phyloP scores from a whole-genome alignment of 2,888 invertebrate species.

The Eugnorisma glareosa region DNA sequence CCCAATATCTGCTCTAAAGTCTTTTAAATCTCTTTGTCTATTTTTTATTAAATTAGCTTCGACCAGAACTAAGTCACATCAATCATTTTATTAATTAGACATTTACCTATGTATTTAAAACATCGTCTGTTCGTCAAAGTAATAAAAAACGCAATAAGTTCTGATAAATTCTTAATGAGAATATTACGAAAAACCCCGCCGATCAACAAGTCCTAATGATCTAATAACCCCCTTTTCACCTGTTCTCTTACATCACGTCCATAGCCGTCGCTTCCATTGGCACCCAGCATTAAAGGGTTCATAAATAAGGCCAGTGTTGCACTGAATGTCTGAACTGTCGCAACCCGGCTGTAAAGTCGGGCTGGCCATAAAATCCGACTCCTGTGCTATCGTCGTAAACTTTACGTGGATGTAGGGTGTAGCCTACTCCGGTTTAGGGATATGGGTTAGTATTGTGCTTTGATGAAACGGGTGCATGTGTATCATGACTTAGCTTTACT shows the following conservation, averaged over 20 bases:
- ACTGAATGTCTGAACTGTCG: slow-evolving; percentile 41
- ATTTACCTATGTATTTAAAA: not conserved
- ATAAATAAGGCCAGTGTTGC: slow-evolving; percentile 51
- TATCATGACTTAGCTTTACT: not conserved
- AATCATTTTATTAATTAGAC: too few relatives aligned
- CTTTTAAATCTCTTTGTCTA: not conserved
- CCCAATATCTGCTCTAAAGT: not conserved
- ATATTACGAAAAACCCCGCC: not conserved
- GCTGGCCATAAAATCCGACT: slow-evolving; percentile 37
- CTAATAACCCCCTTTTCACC: slow-evolving; percentile 19
- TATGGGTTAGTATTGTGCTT: slow-evolving; percentile 52
- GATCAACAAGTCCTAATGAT: not conserved
- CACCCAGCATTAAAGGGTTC: slow-evolving; percentile 21
- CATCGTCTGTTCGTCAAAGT: not conserved
- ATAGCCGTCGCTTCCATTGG: slow-evolving; percentile 2
- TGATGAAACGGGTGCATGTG: slow-evolving; percentile 27
- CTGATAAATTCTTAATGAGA: too few relatives aligned
- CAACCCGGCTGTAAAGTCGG: slow-evolving; percentile 46
- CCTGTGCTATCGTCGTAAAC: slow-evolving; percentile 54
- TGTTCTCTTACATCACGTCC: slow-evolving; percentile 13
- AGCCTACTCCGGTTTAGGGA: slow-evolving; percentile 51
- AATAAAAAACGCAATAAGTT: too few relatives aligned
- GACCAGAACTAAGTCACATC: too few relatives aligned
- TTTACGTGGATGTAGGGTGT: slow-evolving; percentile 50
- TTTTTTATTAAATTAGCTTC: not conserved